Percentiles rank a stretch among this genome's conserved stretches.
These are phyloP conservation scores for Lateolabrax maculatus DNA, from an alignment of 2,797 vertebrate species.

Conservation along the genomic window DNA sequence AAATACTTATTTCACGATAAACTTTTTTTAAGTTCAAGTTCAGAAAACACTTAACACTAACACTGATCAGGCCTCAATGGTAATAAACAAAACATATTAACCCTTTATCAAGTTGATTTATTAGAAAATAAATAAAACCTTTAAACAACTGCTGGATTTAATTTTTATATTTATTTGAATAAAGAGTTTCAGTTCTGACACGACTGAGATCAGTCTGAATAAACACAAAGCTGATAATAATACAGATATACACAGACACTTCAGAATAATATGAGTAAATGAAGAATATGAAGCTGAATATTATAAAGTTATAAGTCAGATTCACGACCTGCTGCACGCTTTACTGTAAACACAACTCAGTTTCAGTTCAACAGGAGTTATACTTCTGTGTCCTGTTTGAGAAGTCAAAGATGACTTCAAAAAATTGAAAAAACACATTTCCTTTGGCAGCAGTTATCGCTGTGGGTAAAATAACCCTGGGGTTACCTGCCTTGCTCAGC, in stretches of 20 bases:
- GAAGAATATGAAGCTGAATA: background rate
- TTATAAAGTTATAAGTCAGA: slow-evolving; percentile 14
- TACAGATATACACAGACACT: slow-evolving; percentile 37
- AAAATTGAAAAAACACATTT: background rate
- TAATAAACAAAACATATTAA: too few relatives aligned
- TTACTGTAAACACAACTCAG: background rate
- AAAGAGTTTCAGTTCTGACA: slow-evolving; percentile 5
- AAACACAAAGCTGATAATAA: slow-evolving; percentile 5
- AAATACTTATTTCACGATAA: too few relatives aligned
- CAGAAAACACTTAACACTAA: too few relatives aligned
- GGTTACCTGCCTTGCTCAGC: rapidly evolving
- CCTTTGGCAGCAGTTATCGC: slow-evolving; percentile 9
- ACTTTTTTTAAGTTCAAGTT: too few relatives aligned
- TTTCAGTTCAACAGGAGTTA: background rate
- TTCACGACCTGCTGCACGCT: slow-evolving; percentile 16
- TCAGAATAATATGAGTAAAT: slow-evolving; percentile 8
- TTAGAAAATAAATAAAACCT: too few relatives aligned
- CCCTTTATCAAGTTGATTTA: too few relatives aligned
- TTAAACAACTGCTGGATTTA: background rate
- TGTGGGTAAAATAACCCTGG: background rate
- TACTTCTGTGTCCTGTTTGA: background rate
- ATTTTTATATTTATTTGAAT: slow-evolving; percentile 29
- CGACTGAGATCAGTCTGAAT: slow-evolving; percentile 13
- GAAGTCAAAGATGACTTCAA: background rate
- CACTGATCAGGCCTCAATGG: too few relatives aligned